These are phyloP conservation scores for Orthosia cruda DNA, from an alignment of 2,888 invertebrate species.

Conservation along the genomic window DNA sequence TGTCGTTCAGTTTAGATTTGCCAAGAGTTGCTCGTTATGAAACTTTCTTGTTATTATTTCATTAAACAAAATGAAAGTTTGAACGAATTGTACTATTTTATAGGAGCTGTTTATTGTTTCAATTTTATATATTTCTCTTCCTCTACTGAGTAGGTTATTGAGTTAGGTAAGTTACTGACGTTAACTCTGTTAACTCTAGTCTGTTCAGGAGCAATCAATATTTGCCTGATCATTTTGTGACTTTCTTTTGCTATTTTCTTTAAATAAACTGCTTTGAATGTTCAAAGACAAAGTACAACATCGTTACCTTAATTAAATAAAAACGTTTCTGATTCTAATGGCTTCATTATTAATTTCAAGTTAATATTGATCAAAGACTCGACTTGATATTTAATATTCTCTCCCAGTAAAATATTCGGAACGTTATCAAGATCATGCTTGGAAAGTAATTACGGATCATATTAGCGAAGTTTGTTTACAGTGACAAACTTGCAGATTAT, in stretches of 20 bases:
- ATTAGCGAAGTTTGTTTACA: constrained; percentile 81
- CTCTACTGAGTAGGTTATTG: constrained; percentile 26
- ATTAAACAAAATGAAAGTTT: constrained; percentile 62
- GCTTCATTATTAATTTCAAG: constrained; percentile 23
- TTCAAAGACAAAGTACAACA: neutral
- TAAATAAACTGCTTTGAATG: neutral
- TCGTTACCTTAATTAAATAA: constrained; percentile 16
- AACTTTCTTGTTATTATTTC: constrained; percentile 70
- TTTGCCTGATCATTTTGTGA: neutral
- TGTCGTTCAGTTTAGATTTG: constrained; percentile 61
- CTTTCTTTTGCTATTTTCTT: constrained; percentile 12
- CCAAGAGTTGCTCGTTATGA: constrained; percentile 64
- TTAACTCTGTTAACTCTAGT: constrained; percentile 21
- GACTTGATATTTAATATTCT: constrained; percentile 51
- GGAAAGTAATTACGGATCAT: constrained; percentile 82
- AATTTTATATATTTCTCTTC: constrained; percentile 53
- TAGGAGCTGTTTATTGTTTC: constrained; percentile 41
- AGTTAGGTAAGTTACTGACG: constrained; percentile 33
- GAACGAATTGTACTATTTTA: constrained; percentile 52
- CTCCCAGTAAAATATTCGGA: constrained; percentile 50
- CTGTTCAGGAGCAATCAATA: neutral
- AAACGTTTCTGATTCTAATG: constrained; percentile 7
- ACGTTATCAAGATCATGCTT: constrained; percentile 72
- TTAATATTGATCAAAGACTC: constrained; percentile 40
- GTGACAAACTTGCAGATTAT: constrained; percentile 87